These are phyloP conservation scores for Phengaris arion DNA, from an alignment of 2,888 invertebrate species.

Conservation along the genomic window DNA sequence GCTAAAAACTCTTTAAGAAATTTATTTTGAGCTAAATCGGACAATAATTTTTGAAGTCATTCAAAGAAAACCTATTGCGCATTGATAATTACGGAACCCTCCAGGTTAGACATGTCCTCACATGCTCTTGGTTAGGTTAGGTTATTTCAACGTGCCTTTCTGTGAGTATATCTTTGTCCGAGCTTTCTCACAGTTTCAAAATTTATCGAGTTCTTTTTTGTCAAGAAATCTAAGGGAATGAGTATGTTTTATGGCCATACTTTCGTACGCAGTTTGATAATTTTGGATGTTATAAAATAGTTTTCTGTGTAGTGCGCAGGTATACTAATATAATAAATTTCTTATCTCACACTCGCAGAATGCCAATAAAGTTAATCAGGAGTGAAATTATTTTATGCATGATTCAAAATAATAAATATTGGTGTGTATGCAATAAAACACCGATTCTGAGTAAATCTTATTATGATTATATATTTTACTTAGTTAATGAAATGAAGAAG, in stretches of 20 bases:
- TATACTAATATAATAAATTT: not conserved
- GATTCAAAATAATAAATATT: slow-evolving; percentile 40
- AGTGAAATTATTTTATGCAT: slow-evolving; percentile 57
- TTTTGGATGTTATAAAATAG: slow-evolving; percentile 19
- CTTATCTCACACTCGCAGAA: slow-evolving; percentile 18
- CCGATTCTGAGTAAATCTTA: too few species aligned
- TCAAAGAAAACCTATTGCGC: too few species aligned
- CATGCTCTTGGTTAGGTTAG: too few species aligned
- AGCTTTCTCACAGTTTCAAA: too few species aligned
- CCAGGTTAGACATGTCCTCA: too few species aligned
- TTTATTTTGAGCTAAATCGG: too few species aligned
- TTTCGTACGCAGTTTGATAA: not conserved
- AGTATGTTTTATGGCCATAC: not conserved
- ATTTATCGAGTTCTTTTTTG: not conserved
- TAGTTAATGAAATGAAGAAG: not conserved
- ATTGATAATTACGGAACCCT: too few species aligned
- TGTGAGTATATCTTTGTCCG: too few species aligned
- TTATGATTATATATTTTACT: not conserved
- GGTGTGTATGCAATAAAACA: not conserved
- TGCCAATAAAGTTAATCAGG: slow-evolving; percentile 47
- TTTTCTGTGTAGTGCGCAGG: slow-evolving; percentile 13
- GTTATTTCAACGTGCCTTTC: too few species aligned
- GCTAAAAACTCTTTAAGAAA: too few species aligned
- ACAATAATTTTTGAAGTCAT: too few species aligned
- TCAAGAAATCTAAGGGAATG: not conserved